Evolutionary conservation across 2,113 vertebrate species (phyloP), one percentile per base, ranked within the genome.

Genomic region (Zosterops hypoxanthus): DNA sequence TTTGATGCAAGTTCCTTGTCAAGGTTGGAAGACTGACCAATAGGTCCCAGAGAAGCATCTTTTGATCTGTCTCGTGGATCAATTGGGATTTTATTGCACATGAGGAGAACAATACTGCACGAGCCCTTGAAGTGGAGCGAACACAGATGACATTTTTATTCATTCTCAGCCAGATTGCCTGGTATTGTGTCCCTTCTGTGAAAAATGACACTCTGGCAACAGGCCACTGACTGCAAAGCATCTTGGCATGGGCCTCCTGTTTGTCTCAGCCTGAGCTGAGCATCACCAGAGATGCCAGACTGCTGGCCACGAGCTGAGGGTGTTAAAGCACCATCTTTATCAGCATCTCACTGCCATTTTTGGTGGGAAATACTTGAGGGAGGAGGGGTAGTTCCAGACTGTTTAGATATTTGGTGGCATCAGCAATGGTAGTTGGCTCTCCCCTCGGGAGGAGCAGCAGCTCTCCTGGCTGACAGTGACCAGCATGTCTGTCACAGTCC

Each of bases 61-160:
- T 92, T 78, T 92, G 95, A 84, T 79, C 69, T 33, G 52, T 78
- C 93, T 91, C 59, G 73, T 85, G 90, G 88, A 92, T 96, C 95
- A 92, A 49, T 64, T 77, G 82, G 90, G 88, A 42, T 59, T 82
- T 75, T 80, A 59, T 82, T 61, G 64, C 82, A 52, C 66, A 41
- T 4, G 21, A 95, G 86, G 68, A 91, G 90, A 97, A 95, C 88
- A 96, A 94, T 92, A 46, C 83, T 70, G 66, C 91, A 56, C 0
- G 6, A 91, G 79, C 81, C 84, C 93, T 71, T 68, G 63, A 94
- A 95, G 92, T 61, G 71, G 79, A 95, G 86, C 1, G n/a, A 95
- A 42, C 69, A 57, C 97, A 97, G 94, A 96, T 95, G 96, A 96
- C 86, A 88, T 82, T 97, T 96, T 97, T 96, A 97, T 97, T 97